Conservation (phyloP, 2,113 vertebrate species). For the Neolamprologus tretocephalus region DNA sequence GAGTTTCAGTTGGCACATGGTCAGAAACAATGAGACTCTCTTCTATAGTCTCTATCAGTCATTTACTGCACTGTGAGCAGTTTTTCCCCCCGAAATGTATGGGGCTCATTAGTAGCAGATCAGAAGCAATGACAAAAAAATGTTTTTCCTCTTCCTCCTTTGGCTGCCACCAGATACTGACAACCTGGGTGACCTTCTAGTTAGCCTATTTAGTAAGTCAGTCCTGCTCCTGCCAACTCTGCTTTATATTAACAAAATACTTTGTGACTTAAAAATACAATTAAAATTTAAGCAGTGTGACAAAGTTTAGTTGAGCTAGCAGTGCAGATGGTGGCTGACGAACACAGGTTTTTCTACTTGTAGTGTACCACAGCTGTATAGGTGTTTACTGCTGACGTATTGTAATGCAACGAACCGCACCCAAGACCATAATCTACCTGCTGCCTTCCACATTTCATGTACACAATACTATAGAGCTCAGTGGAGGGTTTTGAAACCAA, state of each 20-base stretch:
- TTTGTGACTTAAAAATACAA: not conserved
- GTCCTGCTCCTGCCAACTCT: not conserved
- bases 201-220: not conserved
- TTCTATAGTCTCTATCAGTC: not conserved
- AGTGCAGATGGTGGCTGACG: not conserved
- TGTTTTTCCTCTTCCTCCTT: not conserved
- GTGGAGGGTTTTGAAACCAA: not conserved
- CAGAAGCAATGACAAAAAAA: not conserved
- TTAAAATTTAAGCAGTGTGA: not conserved
- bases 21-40: not conserved
- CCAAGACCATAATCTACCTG: not conserved
- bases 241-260: not conserved
- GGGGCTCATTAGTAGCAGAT: not conserved
- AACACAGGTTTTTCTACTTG: not conserved
- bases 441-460: not conserved
- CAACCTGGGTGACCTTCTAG: not conserved
- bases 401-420: not conserved
- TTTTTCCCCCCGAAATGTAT: accelerated
- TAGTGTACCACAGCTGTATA: not conserved
- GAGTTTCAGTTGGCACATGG: not conserved
- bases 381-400: not conserved
- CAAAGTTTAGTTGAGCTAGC: not conserved
- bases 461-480: not conserved
- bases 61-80: not conserved
- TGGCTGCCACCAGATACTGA: not conserved